Evolutionary conservation across 1,140 invertebrate genomes (phyloP).

Genomic region (Bombus vancouverensis): DNA sequence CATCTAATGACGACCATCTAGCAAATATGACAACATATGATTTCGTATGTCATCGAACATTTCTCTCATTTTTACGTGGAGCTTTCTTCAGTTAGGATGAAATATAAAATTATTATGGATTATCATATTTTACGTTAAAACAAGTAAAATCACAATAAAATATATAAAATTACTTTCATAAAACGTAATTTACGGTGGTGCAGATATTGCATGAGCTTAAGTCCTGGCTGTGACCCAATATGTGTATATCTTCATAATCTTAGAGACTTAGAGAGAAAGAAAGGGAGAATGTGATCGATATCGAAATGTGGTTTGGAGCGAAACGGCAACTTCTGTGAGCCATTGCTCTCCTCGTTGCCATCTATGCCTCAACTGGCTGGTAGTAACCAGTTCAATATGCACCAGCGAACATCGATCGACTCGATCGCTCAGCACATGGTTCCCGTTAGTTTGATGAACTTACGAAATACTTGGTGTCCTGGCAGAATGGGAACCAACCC

Average conservation of each 20-base stretch:
- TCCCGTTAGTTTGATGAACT: constrained; percentile 25
- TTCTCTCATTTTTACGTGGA: not conserved
- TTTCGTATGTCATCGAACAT: not conserved
- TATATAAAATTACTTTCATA: not conserved
- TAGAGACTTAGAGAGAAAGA: constrained; percentile 44
- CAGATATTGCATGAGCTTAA: constrained; percentile 57
- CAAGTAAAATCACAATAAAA: not conserved
- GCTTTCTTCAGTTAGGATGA: too few species aligned
- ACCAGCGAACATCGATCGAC: constrained; percentile 4
- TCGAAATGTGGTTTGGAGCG: not conserved
- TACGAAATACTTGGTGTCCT: not conserved
- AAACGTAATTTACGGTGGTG: not conserved
- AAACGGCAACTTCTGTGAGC: not conserved
- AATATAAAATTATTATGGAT: too few species aligned
- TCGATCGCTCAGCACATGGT: not conserved
- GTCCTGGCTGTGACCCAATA: constrained; percentile 55
- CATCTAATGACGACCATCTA: not conserved
- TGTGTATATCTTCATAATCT: constrained; percentile 68
- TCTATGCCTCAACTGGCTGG: constrained; percentile 5
- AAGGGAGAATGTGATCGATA: constrained; percentile 17
- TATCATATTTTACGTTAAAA: too few species aligned
- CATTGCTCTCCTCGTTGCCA: constrained; percentile 26
- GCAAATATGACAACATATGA: not conserved
- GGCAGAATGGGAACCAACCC: not conserved
- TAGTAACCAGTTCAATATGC: not conserved